A percentile compares a stretch with the other conserved stretches of the same genome.
Evolutionary conservation across 2,888 invertebrate species (phyloP).

Genomic region (Synanthedon formicaeformis): DNA sequence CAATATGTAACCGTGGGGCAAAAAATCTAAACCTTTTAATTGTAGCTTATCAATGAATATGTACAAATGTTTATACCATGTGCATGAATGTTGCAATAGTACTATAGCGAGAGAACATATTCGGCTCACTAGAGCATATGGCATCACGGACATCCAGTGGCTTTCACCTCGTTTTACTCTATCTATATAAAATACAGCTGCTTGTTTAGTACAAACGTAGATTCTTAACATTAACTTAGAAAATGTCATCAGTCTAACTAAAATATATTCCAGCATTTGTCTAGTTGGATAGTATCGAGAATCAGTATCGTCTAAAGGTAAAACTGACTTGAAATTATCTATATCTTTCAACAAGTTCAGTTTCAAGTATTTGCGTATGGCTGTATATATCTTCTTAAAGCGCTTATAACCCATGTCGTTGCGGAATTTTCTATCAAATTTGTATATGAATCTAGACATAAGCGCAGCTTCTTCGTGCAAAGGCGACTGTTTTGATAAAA

Average conservation of each 20-base stretch:
- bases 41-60: constrained; percentile 42
- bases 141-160: constrained; percentile 67
- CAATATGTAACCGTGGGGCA: constrained; percentile 50
- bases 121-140: constrained; percentile 65
- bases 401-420: constrained; percentile 68
- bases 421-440: constrained; percentile 70
- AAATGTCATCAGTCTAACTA: constrained; percentile 67
- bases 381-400: constrained; percentile 65
- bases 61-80: constrained; percentile 63
- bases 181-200: constrained; percentile 61
- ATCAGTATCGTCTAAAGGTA: constrained; percentile 36
- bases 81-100: constrained; percentile 52
- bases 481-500: constrained; percentile 53
- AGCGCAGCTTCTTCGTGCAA: constrained; percentile 67
- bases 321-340: constrained; percentile 31
- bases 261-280: constrained; percentile 71
- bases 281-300: constrained; percentile 61
- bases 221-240: constrained; percentile 66
- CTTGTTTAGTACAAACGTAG: constrained; percentile 52
- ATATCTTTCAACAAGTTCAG: constrained; percentile 57
- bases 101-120: constrained; percentile 65
- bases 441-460: constrained; percentile 68
- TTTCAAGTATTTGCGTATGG: constrained; percentile 58
- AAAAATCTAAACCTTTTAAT: constrained; percentile 54
- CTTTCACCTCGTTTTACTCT: constrained; percentile 67